These are phyloP conservation scores for Novumbra hubbsi DNA, from an alignment of 2,797 vertebrate species.

Conservation along the genomic window DNA sequence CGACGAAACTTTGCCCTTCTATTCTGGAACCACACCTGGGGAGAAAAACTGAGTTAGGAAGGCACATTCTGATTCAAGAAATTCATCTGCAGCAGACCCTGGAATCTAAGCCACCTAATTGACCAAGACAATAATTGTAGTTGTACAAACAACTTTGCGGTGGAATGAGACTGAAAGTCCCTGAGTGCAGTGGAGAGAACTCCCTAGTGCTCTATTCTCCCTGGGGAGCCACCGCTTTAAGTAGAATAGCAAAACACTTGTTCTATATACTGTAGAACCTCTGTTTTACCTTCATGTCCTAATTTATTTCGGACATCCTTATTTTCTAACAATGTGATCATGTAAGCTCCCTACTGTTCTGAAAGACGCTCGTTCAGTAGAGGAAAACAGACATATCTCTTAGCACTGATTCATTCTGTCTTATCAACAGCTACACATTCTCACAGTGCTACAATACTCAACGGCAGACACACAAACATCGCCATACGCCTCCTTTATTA, in stretches of 20 bases:
- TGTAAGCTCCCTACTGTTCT: too few relatives aligned
- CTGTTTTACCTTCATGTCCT: too few relatives aligned
- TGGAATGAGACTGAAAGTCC: too few relatives aligned
- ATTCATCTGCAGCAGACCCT: not conserved
- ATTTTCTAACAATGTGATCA: not conserved
- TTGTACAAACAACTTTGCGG: not conserved
- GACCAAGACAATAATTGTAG: not conserved
- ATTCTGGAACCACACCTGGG: constrained; percentile 99
- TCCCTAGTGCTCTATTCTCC: too few relatives aligned
- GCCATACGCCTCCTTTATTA: not conserved
- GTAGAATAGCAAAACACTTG: too few relatives aligned
- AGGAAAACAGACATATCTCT: not conserved
- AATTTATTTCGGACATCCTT: not conserved
- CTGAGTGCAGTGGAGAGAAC: too few relatives aligned
- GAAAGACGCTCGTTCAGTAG: too few relatives aligned
- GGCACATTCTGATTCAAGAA: not conserved
- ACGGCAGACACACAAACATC: not conserved
- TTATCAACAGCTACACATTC: not conserved
- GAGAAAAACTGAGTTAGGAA: not conserved
- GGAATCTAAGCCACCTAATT: not conserved
- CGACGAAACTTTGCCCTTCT: constrained; percentile 94
- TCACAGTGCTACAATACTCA: not conserved
- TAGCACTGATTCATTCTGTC: not conserved
- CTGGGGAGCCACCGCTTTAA: too few relatives aligned
- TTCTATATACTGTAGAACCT: too few relatives aligned